A percentile compares a stretch with the other conserved stretches of the same genome.
These are phyloP conservation scores for Siniperca obscura DNA, from an alignment of 2,797 vertebrate genomes.

Conservation along the genomic window DNA sequence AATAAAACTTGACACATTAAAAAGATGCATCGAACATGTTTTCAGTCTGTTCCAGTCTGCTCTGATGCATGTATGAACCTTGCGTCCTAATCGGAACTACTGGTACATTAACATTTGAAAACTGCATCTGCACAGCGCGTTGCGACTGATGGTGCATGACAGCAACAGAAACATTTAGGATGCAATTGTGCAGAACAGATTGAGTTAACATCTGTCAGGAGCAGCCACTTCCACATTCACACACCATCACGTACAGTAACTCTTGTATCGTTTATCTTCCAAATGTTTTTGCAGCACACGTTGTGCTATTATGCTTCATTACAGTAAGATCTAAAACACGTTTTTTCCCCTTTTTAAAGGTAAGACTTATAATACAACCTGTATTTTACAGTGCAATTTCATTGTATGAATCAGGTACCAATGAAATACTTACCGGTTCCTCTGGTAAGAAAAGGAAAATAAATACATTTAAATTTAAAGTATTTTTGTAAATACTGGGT, in stretches of 20 bases:
- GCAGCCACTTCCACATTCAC: conserved; percentile 17
- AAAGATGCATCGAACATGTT: conserved; percentile 16
- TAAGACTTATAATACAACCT: neutral
- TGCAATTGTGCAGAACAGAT: conserved; percentile 51
- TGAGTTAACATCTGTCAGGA: conserved; percentile 47
- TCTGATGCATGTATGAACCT: neutral
- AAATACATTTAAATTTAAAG: neutral
- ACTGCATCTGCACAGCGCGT: conserved; percentile 7
- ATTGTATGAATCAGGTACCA: neutral
- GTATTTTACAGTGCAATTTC: neutral
- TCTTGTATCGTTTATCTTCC: conserved; percentile 22
- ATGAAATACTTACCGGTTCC: neutral
- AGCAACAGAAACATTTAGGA: conserved; percentile 44
- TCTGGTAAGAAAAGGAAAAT: neutral
- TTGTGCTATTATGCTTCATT: neutral
- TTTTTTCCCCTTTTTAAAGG: neutral
- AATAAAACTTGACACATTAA: conserved; percentile 14
- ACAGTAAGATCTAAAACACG: conserved; percentile 9
- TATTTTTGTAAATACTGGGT: neutral
- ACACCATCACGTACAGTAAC: conserved; percentile 7
- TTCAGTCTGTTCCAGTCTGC: neutral
- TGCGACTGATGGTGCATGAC: conserved; percentile 37
- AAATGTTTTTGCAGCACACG: conserved; percentile 10
- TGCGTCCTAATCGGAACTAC: conserved; percentile 25
- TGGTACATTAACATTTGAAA: conserved; percentile 51